Conservation (phyloP, 92 coral and sea anemone species). For the Siderastrea siderea region DNA sequence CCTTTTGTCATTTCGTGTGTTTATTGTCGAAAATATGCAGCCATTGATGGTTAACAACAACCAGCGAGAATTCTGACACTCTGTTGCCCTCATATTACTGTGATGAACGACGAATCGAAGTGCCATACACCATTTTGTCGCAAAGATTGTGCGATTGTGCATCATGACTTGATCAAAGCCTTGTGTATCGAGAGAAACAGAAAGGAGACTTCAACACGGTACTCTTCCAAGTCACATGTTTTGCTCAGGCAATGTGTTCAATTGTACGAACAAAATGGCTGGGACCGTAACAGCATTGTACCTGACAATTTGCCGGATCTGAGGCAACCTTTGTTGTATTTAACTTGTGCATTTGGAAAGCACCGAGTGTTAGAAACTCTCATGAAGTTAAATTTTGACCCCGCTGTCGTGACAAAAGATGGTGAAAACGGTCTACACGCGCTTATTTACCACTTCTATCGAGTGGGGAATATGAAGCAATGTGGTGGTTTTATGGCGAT, state of each 20-base stretch:
- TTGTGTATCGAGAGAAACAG: constrained; percentile 72
- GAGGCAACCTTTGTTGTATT: constrained; percentile 65
- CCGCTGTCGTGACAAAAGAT: constrained; percentile 58
- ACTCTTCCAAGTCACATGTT: constrained; percentile 68
- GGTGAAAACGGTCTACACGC: constrained; percentile 82
- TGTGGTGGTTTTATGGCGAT: constrained; percentile 53
- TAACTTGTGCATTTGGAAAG: constrained; percentile 85
- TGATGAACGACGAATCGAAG: constrained; percentile 49
- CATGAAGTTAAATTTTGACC: constrained; percentile 71
- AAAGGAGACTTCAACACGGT: constrained; percentile 61
- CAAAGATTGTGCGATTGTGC: constrained; percentile 58
- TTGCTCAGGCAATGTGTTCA: constrained; percentile 68
- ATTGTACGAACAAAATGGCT: constrained; percentile 59
- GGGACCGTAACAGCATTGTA: constrained; percentile 70
- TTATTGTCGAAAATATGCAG: not conserved
- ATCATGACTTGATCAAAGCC: constrained; percentile 78
- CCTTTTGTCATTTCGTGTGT: not conserved
- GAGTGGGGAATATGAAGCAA: constrained; percentile 46
- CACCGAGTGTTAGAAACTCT: constrained; percentile 72
- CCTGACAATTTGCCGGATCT: constrained; percentile 68
- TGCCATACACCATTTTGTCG: constrained; percentile 82
- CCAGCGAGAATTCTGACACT: not conserved
- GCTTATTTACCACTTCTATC: constrained; percentile 70
- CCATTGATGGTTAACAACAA: not conserved
- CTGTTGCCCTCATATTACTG: not conserved